Base-by-base conservation (phyloP, 2,113 vertebrate genomes). In the Atherinomorus stipes region DNA sequence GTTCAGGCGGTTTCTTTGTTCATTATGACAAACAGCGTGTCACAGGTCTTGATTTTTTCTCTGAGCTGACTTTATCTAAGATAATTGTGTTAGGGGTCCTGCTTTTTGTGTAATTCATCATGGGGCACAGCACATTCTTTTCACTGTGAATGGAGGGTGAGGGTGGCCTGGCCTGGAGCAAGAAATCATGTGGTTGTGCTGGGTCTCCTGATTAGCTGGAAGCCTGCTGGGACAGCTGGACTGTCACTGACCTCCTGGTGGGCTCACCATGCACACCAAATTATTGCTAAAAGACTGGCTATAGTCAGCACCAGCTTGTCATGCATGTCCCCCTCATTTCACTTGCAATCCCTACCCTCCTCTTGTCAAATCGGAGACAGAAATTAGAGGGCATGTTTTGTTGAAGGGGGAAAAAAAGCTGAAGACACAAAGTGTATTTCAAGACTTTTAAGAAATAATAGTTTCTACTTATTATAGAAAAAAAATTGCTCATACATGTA, bases 181-280 rank as follows among this genome's bases (percentile, higher is more conserved):
- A 40, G 64, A 11, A 63, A 15, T 73, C 71, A 89, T 80, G 76
- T 68, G 76, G 28, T 83, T 53, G 56, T 56, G 71, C 68, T 73
- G 72, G 56, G 37, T 71, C 70, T 79, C 67, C 76, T 90, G 91
- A 92, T 93, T 90, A 91, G 80, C 77, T 10, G 31, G 38, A 34
- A 19, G 68, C 90, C 86, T 57, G 81, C 88, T 81, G 81, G 52
- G 69, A 64, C 54, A 69, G 72, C 67, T 38, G 75, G 80, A 79
- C 73, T 66, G 75, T 74, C 82, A 50, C 53, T 63, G 78, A 77
- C 78, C 73, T 64, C 87, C 78, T 34, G 9, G 71, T 74, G 81
- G 53, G 80, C 76, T 76, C 70, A 69, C n/a, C 54, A 42, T 38
- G 19, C 25, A 54, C 64, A 64, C 70, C 26, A 79, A 87, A 89